phyloP scores from a whole-genome alignment of 2,888 invertebrate genomes.

The Epicampocera succincta region DNA sequence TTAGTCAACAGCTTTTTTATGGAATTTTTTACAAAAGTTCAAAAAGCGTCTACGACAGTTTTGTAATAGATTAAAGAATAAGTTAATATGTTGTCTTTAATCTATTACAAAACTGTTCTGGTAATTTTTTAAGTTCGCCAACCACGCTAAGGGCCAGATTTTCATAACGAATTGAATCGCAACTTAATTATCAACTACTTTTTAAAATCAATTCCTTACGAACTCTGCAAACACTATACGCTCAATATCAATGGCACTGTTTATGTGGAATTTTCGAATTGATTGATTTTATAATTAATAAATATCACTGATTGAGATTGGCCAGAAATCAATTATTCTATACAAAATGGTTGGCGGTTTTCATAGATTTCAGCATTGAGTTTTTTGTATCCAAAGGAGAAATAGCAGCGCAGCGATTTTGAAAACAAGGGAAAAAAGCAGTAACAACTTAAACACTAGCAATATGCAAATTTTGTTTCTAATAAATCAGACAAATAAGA shows the following conservation, averaged over 20 bases:
- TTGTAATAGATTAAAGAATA: too few relatives aligned
- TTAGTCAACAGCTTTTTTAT: too few relatives aligned
- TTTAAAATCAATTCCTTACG: neutral
- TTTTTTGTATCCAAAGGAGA: conserved; percentile 2
- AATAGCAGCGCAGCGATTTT: neutral
- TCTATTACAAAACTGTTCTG: too few relatives aligned
- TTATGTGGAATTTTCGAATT: neutral
- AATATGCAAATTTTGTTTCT: neutral
- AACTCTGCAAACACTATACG: neutral
- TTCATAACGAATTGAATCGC: too few relatives aligned
- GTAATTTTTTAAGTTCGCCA: too few relatives aligned
- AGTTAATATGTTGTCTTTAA: too few relatives aligned
- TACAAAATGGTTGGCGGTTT: conserved; percentile 4
- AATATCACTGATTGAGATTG: conserved; percentile 1
- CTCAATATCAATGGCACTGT: conserved; percentile 12
- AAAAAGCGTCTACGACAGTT: too few relatives aligned
- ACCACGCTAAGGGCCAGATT: too few relatives aligned
- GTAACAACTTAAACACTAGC: neutral
- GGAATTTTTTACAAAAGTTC: too few relatives aligned
- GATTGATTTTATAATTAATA: conserved; percentile 24
- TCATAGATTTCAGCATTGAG: conserved; percentile 1
- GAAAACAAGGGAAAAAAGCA: too few relatives aligned
- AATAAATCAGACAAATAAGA: neutral
- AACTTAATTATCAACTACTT: too few relatives aligned
- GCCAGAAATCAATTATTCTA: conserved; percentile 5